These are phyloP conservation scores for Eulemur albifrons DNA, from an alignment of 2,797 vertebrate genomes.

Conservation along the genomic window DNA sequence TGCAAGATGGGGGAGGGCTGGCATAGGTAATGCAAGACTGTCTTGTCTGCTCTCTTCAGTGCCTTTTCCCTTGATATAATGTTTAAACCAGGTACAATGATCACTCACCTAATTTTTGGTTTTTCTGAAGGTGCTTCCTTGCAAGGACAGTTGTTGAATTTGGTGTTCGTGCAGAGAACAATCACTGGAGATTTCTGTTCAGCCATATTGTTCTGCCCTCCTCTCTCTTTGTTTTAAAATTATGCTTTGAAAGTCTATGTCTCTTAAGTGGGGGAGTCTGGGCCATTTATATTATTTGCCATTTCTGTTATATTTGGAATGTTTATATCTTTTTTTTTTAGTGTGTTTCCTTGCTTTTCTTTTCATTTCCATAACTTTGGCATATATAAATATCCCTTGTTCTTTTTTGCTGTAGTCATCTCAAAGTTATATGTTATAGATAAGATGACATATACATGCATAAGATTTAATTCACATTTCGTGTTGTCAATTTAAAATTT, in stretches of 20 bases:
- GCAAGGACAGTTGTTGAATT: no score
- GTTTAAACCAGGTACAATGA: no score
- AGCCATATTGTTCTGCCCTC: no score
- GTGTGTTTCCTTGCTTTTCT: neutral
- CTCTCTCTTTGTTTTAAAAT: neutral
- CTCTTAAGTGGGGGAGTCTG: neutral
- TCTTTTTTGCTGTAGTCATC: neutral
- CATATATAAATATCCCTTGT: neutral
- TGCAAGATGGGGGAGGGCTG: no score
- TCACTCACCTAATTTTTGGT: no score
- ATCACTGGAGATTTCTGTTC: no score
- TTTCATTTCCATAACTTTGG: neutral
- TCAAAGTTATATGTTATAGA: neutral
- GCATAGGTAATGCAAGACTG: no score
- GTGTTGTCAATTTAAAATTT: neutral
- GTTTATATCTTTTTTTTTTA: neutral
- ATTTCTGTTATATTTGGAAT: neutral
- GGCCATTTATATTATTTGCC: neutral
- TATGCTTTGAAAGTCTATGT: neutral
- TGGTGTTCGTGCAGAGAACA: no score
- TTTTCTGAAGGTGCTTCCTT: no score
- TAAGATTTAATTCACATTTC: neutral
- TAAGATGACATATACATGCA: no score
- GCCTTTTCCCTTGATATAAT: no score
- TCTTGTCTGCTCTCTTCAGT: no score